A percentile compares a stretch with the other conserved stretches of the same genome.
Conservation (phyloP, 2,888 invertebrate species). For the Podotricha telesiphe region DNA sequence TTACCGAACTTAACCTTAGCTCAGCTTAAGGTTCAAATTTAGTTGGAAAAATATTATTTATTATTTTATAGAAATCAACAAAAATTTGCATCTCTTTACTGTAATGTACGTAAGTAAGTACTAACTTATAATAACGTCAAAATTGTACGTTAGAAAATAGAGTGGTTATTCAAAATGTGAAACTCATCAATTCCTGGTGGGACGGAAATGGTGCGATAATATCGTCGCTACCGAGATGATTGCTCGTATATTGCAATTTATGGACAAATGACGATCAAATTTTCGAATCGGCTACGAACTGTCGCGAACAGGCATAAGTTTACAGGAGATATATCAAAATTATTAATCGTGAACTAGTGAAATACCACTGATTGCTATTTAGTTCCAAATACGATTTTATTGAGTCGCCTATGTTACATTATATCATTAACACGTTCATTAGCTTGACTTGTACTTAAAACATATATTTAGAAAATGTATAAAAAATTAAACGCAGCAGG, state of each 20-base stretch:
- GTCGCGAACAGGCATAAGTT: constrained; percentile 17
- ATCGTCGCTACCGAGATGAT: constrained; percentile 41
- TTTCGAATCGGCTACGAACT: constrained; percentile 27
- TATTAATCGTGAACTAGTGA: not conserved
- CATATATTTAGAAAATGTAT: too few species aligned
- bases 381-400: too few species aligned
- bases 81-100: too few species aligned
- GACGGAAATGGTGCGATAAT: constrained; percentile 41
- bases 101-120: not conserved
- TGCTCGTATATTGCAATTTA: constrained; percentile 43
- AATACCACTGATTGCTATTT: not conserved
- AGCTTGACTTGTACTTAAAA: too few species aligned
- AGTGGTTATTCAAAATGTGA: constrained; percentile 37
- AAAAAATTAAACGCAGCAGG: too few species aligned
- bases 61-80: too few species aligned
- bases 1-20: too few species aligned
- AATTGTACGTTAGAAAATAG: constrained; percentile 18
- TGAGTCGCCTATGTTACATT: too few species aligned
- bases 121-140: not conserved
- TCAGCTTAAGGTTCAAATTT: too few species aligned
- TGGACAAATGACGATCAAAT: constrained; percentile 42
- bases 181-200: constrained; percentile 42
- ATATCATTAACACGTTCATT: too few species aligned
- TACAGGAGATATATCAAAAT: not conserved
- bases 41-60: too few species aligned